Conservation (phyloP, 2,797 vertebrate genomes). For the Dermochelys coriacea region DNA sequence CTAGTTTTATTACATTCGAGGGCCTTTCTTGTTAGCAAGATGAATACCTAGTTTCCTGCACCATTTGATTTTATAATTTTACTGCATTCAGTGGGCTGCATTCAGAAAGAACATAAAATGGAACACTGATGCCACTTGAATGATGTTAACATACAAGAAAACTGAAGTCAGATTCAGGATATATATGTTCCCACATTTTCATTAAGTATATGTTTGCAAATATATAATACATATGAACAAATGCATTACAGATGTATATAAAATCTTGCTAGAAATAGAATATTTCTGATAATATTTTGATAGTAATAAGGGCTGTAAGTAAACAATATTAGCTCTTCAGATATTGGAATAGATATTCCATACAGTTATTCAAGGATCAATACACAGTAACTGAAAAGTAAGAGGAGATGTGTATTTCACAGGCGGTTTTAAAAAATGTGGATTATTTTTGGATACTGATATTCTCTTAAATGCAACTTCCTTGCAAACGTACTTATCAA, state of each 20-base stretch:
- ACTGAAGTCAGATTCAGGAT: background rate
- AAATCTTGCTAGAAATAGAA: background rate
- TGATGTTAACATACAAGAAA: background rate
- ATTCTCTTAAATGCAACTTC: background rate
- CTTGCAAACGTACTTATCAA: constrained; percentile 11
- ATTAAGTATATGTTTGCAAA: background rate
- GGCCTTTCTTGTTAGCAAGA: background rate
- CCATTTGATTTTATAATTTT: background rate
- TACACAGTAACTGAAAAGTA: background rate
- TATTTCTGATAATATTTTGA: background rate
- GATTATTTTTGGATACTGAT: background rate
- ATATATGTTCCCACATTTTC: background rate
- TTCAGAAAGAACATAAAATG: background rate
- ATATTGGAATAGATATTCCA: background rate
- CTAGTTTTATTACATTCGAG: background rate
- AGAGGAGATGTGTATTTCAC: background rate
- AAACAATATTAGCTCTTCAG: background rate
- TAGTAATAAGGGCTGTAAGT: constrained; percentile 32
- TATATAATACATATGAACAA: background rate
- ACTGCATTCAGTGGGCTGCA: background rate
- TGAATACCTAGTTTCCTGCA: constrained; percentile 1
- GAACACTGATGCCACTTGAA: background rate
- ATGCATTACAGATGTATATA: background rate
- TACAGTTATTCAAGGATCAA: background rate
- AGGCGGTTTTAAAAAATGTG: background rate